Conservation (phyloP, 2,888 invertebrate genomes). For the Ceramica pisi region DNA sequence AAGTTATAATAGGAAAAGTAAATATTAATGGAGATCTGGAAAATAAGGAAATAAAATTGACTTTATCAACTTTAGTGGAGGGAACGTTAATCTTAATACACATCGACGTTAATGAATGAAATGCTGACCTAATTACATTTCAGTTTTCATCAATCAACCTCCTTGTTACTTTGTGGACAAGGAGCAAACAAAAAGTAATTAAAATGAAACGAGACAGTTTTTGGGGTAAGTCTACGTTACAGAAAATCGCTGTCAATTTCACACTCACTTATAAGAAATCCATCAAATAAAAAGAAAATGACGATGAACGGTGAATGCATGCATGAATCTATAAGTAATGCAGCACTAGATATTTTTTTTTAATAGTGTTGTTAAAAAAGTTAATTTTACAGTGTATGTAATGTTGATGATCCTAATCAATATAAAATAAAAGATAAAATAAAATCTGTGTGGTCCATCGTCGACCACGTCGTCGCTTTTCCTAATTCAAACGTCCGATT, state of each 20-base stretch:
- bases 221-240: slow-evolving; percentile 22
- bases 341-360: too few species aligned
- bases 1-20: neutral
- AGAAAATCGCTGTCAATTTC: slow-evolving; percentile 5
- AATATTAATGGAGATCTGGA: neutral
- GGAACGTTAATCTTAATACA: neutral
- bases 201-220: slow-evolving; percentile 33
- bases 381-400: too few species aligned
- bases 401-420: too few species aligned
- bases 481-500: too few species aligned
- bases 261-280: slow-evolving; percentile 16
- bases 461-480: too few species aligned
- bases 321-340: too few species aligned
- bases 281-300: too few species aligned
- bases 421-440: too few species aligned
- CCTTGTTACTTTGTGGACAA: slow-evolving; percentile 32
- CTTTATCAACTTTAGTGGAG: neutral
- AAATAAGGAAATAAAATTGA: neutral
- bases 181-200: slow-evolving; percentile 50
- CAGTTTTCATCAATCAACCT: slow-evolving; percentile 36
- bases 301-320: too few species aligned
- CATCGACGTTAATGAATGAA: slow-evolving; percentile 12
- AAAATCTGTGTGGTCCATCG: too few species aligned
- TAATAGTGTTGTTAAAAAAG: too few species aligned
- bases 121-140: slow-evolving; percentile 28